Evolutionary conservation across 2,797 vertebrate genomes (phyloP).

Genomic region (Tadarida brasiliensis): DNA sequence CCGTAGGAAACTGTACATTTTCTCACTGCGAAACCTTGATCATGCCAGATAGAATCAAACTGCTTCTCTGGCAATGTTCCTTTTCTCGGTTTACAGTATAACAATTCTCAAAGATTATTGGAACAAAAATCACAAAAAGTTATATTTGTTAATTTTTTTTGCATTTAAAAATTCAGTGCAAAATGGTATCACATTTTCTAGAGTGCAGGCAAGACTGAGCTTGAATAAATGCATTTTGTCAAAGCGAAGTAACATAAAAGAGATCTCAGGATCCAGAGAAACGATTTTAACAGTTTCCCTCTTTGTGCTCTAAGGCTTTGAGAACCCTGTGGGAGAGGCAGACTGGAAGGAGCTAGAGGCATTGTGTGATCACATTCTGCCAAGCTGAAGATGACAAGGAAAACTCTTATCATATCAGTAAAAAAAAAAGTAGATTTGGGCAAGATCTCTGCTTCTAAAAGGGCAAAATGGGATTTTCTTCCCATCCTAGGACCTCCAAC

Average conservation of each 20-base stretch:
- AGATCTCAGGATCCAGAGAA: conserved; percentile 59
- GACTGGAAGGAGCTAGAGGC: conserved; percentile 29
- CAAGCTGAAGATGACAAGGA: neutral
- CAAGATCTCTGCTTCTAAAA: neutral
- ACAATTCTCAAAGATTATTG: conserved; percentile 71
- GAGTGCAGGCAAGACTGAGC: conserved; percentile 21
- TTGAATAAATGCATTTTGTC: conserved; percentile 47
- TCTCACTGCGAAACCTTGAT: conserved; percentile 88
- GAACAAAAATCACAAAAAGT: conserved; percentile 69
- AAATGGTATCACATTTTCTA: conserved; percentile 54
- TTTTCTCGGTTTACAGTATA: conserved; percentile 79
- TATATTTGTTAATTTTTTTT: conserved; percentile 62
- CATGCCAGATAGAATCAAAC: conserved; percentile 88
- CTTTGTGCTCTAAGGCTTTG: neutral
- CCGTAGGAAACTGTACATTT: conserved; percentile 86
- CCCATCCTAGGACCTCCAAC: neutral
- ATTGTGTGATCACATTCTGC: conserved; percentile 42
- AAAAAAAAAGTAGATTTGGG: neutral
- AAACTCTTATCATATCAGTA: neutral
- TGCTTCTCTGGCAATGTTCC: conserved; percentile 75
- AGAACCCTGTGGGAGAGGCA: neutral
- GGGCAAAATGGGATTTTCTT: neutral
- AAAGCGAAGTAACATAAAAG: conserved; percentile 35
- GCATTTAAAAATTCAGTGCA: conserved; percentile 61
- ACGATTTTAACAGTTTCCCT: conserved; percentile 57